Conservation (phyloP, 2,888 invertebrate species). For the Ophion costatus region DNA sequence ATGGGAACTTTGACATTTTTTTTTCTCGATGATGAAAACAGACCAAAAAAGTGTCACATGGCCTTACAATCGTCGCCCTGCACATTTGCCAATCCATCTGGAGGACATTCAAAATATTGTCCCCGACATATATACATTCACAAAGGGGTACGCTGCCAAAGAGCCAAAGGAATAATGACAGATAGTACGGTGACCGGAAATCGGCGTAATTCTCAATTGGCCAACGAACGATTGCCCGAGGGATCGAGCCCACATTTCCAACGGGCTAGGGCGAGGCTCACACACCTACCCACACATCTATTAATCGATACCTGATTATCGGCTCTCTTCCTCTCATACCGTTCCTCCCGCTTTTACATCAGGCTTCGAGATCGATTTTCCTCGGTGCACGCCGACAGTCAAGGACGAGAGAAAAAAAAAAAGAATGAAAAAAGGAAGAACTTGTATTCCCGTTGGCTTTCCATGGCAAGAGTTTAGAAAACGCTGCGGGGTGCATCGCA, state of each 20-base stretch:
- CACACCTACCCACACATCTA: slow-evolving; percentile 30
- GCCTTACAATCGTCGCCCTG: too few species aligned
- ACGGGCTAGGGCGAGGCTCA: slow-evolving; percentile 38
- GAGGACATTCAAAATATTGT: too few species aligned
- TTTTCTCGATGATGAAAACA: too few species aligned
- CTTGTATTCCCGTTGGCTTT: slow-evolving; percentile 53
- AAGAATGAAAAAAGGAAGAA: slow-evolving; percentile 27
- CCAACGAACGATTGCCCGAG: slow-evolving; percentile 58
- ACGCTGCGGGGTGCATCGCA: slow-evolving; percentile 64
- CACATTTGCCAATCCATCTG: too few species aligned
- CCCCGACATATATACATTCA: too few species aligned
- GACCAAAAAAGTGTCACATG: too few species aligned
- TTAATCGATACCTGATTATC: slow-evolving; percentile 66
- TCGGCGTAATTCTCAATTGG: slow-evolving; percentile 56
- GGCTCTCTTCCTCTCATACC: slow-evolving; percentile 13
- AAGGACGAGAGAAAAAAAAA: slow-evolving; percentile 15
- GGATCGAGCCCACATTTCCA: slow-evolving; percentile 42
- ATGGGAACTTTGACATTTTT: too few species aligned
- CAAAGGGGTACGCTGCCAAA: background rate
- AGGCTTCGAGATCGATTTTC: slow-evolving; percentile 62
- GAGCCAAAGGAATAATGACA: slow-evolving; percentile 2
- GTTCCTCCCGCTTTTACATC: slow-evolving; percentile 37
- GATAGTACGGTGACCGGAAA: slow-evolving; percentile 49
- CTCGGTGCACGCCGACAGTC: slow-evolving; percentile 56
- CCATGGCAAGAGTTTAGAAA: slow-evolving; percentile 61